phyloP scores from a whole-genome alignment of 2,797 vertebrate genomes.

The Anniella stebbinsi region DNA sequence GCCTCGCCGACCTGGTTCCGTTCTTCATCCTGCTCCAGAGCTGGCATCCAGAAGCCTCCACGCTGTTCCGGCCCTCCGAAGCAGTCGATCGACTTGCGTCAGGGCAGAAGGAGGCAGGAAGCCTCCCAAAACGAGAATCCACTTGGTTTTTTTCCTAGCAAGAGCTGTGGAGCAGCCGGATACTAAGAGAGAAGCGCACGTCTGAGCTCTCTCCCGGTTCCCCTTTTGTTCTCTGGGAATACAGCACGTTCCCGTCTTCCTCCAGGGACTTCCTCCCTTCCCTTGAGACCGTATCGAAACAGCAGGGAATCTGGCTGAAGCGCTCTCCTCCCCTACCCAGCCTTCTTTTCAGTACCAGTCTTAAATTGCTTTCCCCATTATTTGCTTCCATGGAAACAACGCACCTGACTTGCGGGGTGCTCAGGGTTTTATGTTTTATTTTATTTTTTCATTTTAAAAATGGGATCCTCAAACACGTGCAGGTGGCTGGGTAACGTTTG shows the following conservation, averaged over 20 bases:
- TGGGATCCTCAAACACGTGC: constrained; percentile 77
- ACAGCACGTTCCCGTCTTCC: constrained; percentile 63
- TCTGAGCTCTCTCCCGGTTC: constrained; percentile 53
- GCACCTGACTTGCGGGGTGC: constrained; percentile 78
- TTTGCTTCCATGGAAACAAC: constrained; percentile 87
- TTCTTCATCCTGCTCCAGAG: background rate
- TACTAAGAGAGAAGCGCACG: constrained; percentile 55
- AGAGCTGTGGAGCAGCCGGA: constrained; percentile 64
- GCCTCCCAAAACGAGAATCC: constrained; percentile 59
- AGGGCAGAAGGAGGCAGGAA: constrained; percentile 25
- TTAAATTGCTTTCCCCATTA: constrained; percentile 85
- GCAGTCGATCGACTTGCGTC: background rate
- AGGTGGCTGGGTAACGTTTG: constrained; percentile 32
- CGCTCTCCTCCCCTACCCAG: constrained; percentile 60
- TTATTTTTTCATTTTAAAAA: constrained; percentile 24
- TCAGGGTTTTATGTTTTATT: constrained; percentile 70
- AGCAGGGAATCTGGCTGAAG: constrained; percentile 78
- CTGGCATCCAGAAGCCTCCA: constrained; percentile 27
- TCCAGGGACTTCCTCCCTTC: constrained; percentile 60
- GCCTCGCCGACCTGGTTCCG: background rate
- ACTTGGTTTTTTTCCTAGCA: constrained; percentile 18
- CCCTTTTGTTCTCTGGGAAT: constrained; percentile 49
- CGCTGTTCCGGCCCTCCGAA: constrained; percentile 13
- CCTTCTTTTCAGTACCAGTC: constrained; percentile 77
- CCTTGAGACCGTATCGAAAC: constrained; percentile 69